Evolutionary conservation across 2,113 vertebrate species (phyloP), one percentile per base, ranked within the genome.

Genomic region (Prunella himalayana): DNA sequence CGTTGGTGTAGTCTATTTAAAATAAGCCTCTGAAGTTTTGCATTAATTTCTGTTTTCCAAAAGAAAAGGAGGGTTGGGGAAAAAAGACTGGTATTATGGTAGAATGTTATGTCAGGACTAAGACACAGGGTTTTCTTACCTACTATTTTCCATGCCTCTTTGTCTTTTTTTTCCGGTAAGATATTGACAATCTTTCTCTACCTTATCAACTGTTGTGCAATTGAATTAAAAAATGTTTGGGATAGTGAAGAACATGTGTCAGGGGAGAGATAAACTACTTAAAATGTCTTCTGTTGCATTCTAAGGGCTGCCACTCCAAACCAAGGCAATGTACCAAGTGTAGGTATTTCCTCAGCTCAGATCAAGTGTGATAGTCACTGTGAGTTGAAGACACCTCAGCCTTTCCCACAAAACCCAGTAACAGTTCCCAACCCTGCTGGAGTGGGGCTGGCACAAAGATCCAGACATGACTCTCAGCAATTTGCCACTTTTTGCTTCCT

Each of bases 171-270:
- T 56, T 64, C 2, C 30, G 47, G 5, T 42, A 53, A 42, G 42
- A 39, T 33, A 53, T 21, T 47, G n/a, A 25, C 65, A 87, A 19
- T 60, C 24, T 70, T 57, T 64, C 65, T 79, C 59, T 73, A 80
- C 35, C 50, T 88, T 80, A 82, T 77, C 59, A 82, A 59, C 15
- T n/a, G 6, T 17, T 63, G 23, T 73, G 66, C 59, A 87, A 47
- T 11, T 73, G 59, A 94, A 85, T 56, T 87, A n/a, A 76, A 89
- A 94, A 88, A n/a, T 22, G 3, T 77, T 70, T 77, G 54, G 75
- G 30, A 47, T 28, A 79, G 21, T 71, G 79, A 90, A 95, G 42
- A 37, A 69, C 20, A 64, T n/a, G 31, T 44, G 33, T n/a, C n/a
- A 88, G 78, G 85, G 57, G 21, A 85, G 60, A 91, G 23, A 73